These are phyloP conservation scores for Myopa tessellatipennis DNA, from an alignment of 2,888 invertebrate genomes.

Conservation along the genomic window DNA sequence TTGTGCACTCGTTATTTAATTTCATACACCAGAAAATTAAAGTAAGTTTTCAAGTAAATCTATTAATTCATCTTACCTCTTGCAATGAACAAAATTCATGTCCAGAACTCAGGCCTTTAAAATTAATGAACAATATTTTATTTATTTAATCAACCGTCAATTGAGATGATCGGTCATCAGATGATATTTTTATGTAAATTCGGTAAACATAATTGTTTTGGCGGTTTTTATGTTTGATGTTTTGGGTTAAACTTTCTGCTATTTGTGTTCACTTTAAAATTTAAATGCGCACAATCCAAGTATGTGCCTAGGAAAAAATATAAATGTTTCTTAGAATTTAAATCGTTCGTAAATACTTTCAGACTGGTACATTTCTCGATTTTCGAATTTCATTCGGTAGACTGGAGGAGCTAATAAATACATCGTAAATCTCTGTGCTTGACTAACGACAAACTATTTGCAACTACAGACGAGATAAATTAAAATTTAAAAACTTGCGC, in stretches of 20 bases:
- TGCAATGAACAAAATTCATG: not conserved
- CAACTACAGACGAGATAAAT: conserved; percentile 31
- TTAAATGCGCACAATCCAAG: conserved; percentile 50
- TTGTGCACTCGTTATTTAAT: too few species aligned
- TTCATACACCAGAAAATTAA: too few species aligned
- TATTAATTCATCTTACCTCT: not conserved
- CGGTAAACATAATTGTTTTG: conserved; percentile 29
- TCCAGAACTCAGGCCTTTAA: not conserved
- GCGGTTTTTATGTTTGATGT: conserved; percentile 34
- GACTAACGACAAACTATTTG: conserved; percentile 32
- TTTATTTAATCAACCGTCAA: too few species aligned
- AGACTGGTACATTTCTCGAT: not conserved
- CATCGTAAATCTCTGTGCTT: not conserved
- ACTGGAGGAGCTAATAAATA: not conserved
- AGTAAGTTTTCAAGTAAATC: too few species aligned
- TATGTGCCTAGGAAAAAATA: not conserved
- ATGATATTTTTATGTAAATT: too few species aligned
- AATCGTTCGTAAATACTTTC: conserved; percentile 31
- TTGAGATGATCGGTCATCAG: too few species aligned
- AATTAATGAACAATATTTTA: too few species aligned
- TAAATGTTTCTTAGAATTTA: conserved; percentile 27
- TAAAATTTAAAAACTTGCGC: conserved; percentile 36
- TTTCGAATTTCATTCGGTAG: not conserved
- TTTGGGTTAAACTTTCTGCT: conserved; percentile 37
- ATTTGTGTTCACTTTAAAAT: conserved; percentile 45